phyloP scores from a whole-genome alignment of 2,888 invertebrate genomes.

The Phyto melanocephala region DNA sequence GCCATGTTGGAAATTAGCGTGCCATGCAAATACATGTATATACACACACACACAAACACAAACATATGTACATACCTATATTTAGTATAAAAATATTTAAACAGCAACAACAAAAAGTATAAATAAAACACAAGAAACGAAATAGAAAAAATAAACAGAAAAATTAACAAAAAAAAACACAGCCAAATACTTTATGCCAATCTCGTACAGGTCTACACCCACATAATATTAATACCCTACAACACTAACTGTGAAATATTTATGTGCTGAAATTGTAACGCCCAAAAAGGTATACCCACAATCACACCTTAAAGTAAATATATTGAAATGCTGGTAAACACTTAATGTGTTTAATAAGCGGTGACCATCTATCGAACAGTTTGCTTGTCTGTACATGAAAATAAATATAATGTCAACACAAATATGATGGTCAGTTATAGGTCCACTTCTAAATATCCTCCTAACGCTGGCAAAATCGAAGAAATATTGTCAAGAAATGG shows the following conservation, averaged over 20 bases:
- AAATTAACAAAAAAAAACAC: not conserved
- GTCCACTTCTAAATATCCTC: too few species aligned
- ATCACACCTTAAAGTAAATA: too few species aligned
- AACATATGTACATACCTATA: conserved; percentile 5
- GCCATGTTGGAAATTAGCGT: conserved; percentile 60
- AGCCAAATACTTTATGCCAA: conserved; percentile 24
- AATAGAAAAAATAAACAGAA: not conserved
- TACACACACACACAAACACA: conserved; percentile 3
- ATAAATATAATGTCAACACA: too few species aligned
- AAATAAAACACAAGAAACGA: not conserved
- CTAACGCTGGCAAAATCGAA: too few species aligned
- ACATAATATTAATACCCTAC: not conserved
- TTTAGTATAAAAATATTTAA: conserved; percentile 42
- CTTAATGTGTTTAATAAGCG: too few species aligned
- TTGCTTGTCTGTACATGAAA: not conserved
- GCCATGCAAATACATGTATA: not conserved
- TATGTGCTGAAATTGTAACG: too few species aligned
- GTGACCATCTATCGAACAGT: too few species aligned
- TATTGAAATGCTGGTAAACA: too few species aligned
- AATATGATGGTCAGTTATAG: too few species aligned
- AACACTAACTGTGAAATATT: too few species aligned
- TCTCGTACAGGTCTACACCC: conserved; percentile 8
- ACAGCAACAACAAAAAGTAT: conserved; percentile 29
- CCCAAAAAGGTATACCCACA: too few species aligned
- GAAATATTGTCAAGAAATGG: too few species aligned